Evolutionary conservation across 1,140 invertebrate species (phyloP).

Genomic region (Andrena cerasifolii): DNA sequence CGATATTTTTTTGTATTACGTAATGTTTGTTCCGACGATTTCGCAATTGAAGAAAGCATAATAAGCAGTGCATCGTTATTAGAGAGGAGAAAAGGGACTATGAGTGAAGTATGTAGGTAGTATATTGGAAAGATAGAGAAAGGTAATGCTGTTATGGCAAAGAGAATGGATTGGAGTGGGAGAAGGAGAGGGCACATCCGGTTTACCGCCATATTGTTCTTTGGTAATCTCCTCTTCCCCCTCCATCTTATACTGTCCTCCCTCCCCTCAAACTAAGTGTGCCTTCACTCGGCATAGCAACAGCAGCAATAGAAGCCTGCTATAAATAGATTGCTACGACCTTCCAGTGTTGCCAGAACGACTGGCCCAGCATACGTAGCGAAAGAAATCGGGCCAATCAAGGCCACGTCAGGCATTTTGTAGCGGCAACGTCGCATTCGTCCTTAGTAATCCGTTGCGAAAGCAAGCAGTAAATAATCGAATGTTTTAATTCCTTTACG

Average conservation of each 20-base stretch:
- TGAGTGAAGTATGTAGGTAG: neutral
- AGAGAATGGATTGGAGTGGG: constrained; percentile 56
- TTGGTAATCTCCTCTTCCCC: constrained; percentile 57
- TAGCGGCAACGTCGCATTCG: constrained; percentile 64
- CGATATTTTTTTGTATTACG: constrained; percentile 25
- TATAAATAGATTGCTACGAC: constrained; percentile 72
- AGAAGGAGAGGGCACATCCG: constrained; percentile 66
- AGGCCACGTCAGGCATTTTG: constrained; percentile 52
- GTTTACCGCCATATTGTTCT: constrained; percentile 72
- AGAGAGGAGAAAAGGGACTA: constrained; percentile 12
- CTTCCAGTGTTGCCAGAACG: constrained; percentile 74
- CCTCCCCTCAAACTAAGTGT: constrained; percentile 43
- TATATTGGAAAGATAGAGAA: constrained; percentile 29
- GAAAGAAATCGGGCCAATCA: constrained; percentile 55
- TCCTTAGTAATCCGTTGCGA: neutral
- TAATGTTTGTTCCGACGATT: constrained; percentile 30
- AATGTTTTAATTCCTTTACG: neutral
- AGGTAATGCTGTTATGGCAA: constrained; percentile 36
- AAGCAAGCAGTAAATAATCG: neutral
- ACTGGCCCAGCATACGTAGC: constrained; percentile 59
- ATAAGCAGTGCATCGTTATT: constrained; percentile 24
- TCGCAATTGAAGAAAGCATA: constrained; percentile 38
- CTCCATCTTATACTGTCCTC: constrained; percentile 22
- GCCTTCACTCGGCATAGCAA: constrained; percentile 72
- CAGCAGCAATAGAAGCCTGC: constrained; percentile 73